Conservation (phyloP, 1,140 invertebrate genomes). For the Eurytemora carolleeae region DNA sequence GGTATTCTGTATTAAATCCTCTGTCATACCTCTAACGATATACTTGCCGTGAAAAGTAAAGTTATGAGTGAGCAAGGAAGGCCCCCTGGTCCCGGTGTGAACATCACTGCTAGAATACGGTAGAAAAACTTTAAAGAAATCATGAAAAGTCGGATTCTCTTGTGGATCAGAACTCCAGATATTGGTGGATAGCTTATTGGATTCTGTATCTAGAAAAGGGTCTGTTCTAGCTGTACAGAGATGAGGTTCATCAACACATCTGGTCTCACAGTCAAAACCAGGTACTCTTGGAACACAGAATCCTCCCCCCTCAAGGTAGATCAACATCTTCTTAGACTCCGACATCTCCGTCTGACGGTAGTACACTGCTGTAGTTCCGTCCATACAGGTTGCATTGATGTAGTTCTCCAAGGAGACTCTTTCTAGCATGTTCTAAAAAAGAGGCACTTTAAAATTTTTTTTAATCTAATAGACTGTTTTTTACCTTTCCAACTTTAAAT, state of each 20-base stretch:
- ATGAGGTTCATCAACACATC: background rate
- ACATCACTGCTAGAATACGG: background rate
- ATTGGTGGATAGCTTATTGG: background rate
- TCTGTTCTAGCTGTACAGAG: background rate
- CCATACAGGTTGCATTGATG: too few species aligned
- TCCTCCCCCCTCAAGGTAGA: background rate
- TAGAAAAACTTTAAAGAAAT: background rate
- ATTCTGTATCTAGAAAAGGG: background rate
- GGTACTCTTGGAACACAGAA: background rate
- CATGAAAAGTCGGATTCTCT: background rate
- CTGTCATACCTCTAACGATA: background rate
- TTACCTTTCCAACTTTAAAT: too few species aligned
- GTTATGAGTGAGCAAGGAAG: background rate
- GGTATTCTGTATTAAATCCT: background rate
- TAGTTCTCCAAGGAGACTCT: too few species aligned
- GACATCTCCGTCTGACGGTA: background rate
- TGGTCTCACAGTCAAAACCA: background rate
- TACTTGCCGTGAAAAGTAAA: background rate
- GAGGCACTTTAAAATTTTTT: too few species aligned
- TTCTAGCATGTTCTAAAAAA: too few species aligned
- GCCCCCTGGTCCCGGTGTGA: background rate
- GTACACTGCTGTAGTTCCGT: background rate
- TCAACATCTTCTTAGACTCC: background rate
- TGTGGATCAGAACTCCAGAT: background rate
- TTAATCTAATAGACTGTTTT: too few species aligned